Evolutionary conservation across 2,113 vertebrate genomes (phyloP).

Genomic region (Cariama cristata): DNA sequence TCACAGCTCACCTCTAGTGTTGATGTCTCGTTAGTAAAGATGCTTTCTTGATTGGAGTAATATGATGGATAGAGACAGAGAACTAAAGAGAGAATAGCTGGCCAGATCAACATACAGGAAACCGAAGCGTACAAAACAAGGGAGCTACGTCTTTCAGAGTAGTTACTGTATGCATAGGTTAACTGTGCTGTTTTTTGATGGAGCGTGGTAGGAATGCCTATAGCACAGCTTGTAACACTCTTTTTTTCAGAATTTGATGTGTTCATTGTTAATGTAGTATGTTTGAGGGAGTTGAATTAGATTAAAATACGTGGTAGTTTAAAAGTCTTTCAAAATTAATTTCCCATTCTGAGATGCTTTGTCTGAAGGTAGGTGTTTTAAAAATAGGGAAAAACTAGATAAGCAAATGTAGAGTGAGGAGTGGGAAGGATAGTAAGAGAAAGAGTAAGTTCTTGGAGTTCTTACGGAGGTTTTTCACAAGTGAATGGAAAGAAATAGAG

Average conservation of each 20-base stretch:
- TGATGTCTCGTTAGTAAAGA: neutral
- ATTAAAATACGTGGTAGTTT: neutral
- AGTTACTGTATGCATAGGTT: neutral
- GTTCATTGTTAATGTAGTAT: neutral
- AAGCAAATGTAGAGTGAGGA: neutral
- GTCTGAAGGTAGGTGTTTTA: neutral
- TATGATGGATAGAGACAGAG: neutral
- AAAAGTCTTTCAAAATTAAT: neutral
- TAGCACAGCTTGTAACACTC: neutral
- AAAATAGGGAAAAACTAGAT: neutral
- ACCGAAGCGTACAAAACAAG: neutral
- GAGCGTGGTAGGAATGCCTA: neutral
- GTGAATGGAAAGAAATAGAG: neutral
- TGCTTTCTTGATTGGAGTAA: neutral
- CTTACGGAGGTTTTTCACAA: neutral
- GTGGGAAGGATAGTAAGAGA: neutral
- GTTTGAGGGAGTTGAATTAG: neutral
- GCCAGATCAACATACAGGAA: neutral
- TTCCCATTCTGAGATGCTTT: neutral
- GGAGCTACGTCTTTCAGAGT: neutral
- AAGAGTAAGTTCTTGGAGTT: neutral
- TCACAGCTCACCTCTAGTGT: neutral
- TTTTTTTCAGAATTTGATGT: neutral
- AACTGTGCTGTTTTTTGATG: neutral
- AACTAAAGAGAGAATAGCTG: neutral